Base-by-base conservation (phyloP, 2,113 vertebrate species). In the Gorsachius goisagi region DNA sequence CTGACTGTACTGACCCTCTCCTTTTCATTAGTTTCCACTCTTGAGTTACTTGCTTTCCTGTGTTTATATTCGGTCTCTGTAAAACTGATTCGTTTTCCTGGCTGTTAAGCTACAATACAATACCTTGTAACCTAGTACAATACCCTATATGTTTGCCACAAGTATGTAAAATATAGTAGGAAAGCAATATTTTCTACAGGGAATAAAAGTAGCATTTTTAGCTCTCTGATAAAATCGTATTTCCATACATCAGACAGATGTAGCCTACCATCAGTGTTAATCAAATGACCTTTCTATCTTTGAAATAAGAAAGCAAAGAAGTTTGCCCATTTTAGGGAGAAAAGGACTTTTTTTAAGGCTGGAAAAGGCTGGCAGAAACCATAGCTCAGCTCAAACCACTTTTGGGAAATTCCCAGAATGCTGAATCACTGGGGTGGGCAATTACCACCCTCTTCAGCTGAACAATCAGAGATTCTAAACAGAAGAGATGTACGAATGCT, bases 351-450 rank as follows among this genome's bases (percentile, higher is more conserved):
- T 49, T 88, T 92, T 59, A 84, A 69, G 78, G 28, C 39, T 93
- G 71, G 58, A 76, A 89, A 88, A 73, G 71, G 47, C 69, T 92
- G 94, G 66, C 73, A 85, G 62, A 97, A 85, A 85, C n/a, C 50
- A 47, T 86, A 89, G 56, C n/a, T 97, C 74, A 18, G 45, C 32
- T 90, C 53, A 82, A 90, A 87, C 49, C 47, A 78, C 64, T 92
- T 82, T n/a, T 32, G 55, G 95, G 94, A 95, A 95, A 91, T 95
- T 94, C 92, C 69, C 74, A 94, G 84, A 91, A 63, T 79, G 81
- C 58, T 97, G 92, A 95, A 52, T 96, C 96, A 95, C 37, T 73
- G 62, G 49, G 39, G 69, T 92, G 73, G 86, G 89, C 94, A 96
- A 76, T 95, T 85, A 87, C 62, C 74, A 94, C 41, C 66, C 33